Evolutionary conservation across 92 coral and sea anemone genomes (phyloP).

Genomic region (Ricordea florida): DNA sequence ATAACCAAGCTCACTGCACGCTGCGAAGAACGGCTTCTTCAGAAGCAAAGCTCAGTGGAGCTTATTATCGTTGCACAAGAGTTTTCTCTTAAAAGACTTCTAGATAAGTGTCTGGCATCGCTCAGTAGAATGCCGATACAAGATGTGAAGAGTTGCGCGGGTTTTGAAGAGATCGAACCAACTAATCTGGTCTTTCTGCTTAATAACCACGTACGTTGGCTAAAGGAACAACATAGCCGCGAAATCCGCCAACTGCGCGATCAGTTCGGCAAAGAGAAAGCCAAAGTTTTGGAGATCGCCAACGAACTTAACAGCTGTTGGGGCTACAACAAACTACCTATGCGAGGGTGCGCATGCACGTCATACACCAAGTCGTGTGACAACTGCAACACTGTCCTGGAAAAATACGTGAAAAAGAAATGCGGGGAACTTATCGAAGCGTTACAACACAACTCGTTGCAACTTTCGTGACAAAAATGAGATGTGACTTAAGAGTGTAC

Average conservation of each 20-base stretch:
- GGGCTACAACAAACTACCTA: slow-evolving; percentile 82
- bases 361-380: slow-evolving; percentile 84
- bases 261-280: slow-evolving; percentile 64
- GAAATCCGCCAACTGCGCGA: slow-evolving; percentile 66
- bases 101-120: slow-evolving; percentile 72
- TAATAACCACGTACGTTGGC: slow-evolving; percentile 80
- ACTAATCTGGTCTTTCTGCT: slow-evolving; percentile 61
- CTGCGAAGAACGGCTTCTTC: slow-evolving; percentile 75
- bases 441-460: neutral
- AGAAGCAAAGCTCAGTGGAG: slow-evolving; percentile 77
- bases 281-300: slow-evolving; percentile 52
- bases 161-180: slow-evolving; percentile 71
- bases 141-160: slow-evolving; percentile 37
- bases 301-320: slow-evolving; percentile 72
- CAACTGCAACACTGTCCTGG: slow-evolving; percentile 73
- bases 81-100: slow-evolving; percentile 66
- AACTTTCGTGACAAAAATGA: neutral
- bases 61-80: slow-evolving; percentile 73
- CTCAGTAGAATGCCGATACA: slow-evolving; percentile 77
- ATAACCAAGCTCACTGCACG: slow-evolving; percentile 55
- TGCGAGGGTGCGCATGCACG: slow-evolving; percentile 85
- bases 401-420: slow-evolving; percentile 74
- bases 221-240: slow-evolving; percentile 71
- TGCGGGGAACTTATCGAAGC: slow-evolving; percentile 74
- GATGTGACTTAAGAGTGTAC: neutral